A percentile compares a stretch with the other conserved stretches of the same genome.
These are phyloP conservation scores for Poeciliopsis retropinna DNA, from an alignment of 2,113 vertebrate species.

Conservation along the genomic window DNA sequence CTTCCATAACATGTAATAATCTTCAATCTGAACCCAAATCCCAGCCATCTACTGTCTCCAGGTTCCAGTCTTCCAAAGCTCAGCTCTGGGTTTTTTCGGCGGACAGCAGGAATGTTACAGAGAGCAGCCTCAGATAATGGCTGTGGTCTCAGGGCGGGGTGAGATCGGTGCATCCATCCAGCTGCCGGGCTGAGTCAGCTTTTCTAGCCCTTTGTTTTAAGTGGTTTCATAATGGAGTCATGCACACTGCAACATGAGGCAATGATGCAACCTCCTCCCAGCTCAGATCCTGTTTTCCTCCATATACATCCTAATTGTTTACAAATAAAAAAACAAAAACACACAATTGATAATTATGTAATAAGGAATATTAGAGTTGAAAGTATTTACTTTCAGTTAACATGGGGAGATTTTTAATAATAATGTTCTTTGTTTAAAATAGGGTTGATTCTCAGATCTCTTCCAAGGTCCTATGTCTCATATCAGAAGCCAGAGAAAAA, in stretches of 20 bases:
- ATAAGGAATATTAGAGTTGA: not conserved
- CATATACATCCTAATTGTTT: not conserved
- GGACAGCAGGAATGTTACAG: constrained; percentile 19
- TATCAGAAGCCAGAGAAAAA: not conserved
- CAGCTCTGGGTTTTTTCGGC: constrained; percentile 32
- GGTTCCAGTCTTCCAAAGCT: constrained; percentile 26
- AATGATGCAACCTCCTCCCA: not conserved
- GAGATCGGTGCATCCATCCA: constrained; percentile 36
- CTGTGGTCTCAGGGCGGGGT: not conserved
- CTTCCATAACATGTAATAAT: not conserved
- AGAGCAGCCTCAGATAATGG: constrained; percentile 25
- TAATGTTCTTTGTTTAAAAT: not conserved
- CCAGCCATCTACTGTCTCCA: not conserved
- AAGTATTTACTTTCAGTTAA: not conserved
- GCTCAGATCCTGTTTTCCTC: not conserved
- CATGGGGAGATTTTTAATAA: too few species aligned
- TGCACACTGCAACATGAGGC: not conserved
- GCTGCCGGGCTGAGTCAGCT: constrained; percentile 24
- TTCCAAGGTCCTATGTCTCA: not conserved
- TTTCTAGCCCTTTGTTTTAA: constrained; percentile 15
- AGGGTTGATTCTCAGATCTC: not conserved
- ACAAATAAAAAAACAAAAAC: not conserved
- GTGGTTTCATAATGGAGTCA: constrained; percentile 19
- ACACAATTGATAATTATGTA: not conserved
- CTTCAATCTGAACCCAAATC: too few species aligned